phyloP scores from a whole-genome alignment of 2,113 vertebrate genomes.

The Callithrix jacchus region DNA sequence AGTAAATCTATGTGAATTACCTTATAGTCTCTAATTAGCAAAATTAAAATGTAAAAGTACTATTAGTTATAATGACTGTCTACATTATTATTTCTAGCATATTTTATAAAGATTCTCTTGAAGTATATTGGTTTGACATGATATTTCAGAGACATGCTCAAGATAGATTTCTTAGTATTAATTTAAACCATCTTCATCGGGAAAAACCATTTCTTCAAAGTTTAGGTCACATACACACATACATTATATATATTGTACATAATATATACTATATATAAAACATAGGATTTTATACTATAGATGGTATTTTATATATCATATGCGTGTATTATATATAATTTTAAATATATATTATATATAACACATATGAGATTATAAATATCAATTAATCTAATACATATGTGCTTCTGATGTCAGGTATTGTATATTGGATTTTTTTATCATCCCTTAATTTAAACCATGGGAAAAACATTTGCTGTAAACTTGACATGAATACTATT shows the following conservation, averaged over 20 bases:
- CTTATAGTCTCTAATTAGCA: neutral
- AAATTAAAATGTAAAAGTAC: neutral
- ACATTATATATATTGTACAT: neutral
- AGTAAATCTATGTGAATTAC: neutral
- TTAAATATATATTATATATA: no score
- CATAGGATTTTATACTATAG: neutral
- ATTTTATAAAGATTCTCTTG: neutral
- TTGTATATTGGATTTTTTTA: neutral
- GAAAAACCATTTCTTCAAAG: neutral
- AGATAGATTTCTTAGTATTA: neutral
- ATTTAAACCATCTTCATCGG: neutral
- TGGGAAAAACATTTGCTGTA: neutral
- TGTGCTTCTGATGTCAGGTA: neutral
- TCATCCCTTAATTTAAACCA: neutral
- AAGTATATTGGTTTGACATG: neutral
- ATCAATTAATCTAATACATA: neutral
- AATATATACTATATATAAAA: neutral
- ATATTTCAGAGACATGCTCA: neutral
- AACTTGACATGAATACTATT: neutral
- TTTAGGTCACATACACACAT: neutral
- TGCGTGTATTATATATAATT: no score
- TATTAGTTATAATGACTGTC: neutral
- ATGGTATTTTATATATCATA: no score
- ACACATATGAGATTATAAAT: no score
- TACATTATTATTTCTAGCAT: neutral